These are phyloP conservation scores for Laspeyria flexula DNA, from an alignment of 2,888 invertebrate species.

Conservation along the genomic window DNA sequence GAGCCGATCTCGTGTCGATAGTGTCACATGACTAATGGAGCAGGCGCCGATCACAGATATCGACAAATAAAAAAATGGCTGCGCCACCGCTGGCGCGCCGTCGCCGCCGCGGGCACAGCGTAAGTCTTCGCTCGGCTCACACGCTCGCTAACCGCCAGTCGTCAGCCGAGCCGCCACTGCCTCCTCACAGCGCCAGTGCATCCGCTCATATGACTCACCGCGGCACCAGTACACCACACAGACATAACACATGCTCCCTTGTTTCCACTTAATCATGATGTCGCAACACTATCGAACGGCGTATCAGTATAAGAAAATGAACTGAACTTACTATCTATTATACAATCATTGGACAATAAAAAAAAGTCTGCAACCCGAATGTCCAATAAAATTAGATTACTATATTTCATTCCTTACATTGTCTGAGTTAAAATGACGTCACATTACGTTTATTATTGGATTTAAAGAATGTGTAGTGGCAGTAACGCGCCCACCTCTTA, in stretches of 20 bases:
- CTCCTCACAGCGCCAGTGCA: too few relatives aligned
- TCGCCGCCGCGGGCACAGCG: conserved; percentile 37
- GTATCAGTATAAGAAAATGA: too few relatives aligned
- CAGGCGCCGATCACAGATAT: conserved; percentile 84
- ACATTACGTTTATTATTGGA: conserved; percentile 9
- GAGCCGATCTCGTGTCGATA: conserved; percentile 82
- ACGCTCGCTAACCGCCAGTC: too few relatives aligned
- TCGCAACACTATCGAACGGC: neutral
- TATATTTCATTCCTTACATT: neutral
- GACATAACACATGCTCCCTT: conserved; percentile 2
- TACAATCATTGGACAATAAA: too few relatives aligned
- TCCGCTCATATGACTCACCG: too few relatives aligned
- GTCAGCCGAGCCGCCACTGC: conserved; percentile 1
- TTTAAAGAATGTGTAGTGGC: conserved; percentile 13
- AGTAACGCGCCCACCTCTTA: conserved; percentile 12
- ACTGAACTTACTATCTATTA: too few relatives aligned
- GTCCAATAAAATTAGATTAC: neutral
- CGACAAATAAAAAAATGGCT: conserved; percentile 79
- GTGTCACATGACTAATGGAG: conserved; percentile 85
- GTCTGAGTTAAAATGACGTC: conserved; percentile 5
- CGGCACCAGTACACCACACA: neutral
- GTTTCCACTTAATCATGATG: conserved; percentile 17
- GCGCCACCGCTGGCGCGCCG: conserved; percentile 60
- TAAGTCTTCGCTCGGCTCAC: neutral
- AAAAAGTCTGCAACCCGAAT: neutral